Evolutionary conservation across 2,113 vertebrate genomes (phyloP).

Genomic region (Ranitomeya variabilis): DNA sequence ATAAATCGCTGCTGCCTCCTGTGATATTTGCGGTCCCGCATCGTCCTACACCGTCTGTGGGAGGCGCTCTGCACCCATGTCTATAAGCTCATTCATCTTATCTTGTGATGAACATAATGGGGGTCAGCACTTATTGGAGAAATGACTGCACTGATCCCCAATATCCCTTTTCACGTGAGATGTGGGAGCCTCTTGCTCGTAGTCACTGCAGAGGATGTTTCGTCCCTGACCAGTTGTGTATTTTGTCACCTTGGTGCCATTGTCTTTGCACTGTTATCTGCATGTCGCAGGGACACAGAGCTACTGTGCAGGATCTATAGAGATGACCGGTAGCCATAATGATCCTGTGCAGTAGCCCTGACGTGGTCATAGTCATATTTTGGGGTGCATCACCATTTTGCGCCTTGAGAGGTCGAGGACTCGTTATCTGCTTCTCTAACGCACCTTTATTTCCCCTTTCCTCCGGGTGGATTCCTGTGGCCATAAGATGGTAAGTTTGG

Average conservation of each 20-base stretch:
- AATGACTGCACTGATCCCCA: background rate
- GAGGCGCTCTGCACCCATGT: background rate
- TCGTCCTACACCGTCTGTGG: background rate
- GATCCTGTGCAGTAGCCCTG: background rate
- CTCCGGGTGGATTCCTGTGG: background rate
- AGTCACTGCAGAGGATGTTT: background rate
- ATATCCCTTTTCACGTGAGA: background rate
- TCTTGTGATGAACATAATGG: background rate
- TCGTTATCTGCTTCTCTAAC: background rate
- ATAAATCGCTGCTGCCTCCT: background rate
- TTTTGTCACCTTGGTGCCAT: background rate
- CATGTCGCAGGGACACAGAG: background rate
- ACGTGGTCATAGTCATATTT: background rate
- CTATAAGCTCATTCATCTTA: background rate
- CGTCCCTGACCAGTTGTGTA: background rate
- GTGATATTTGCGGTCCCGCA: background rate
- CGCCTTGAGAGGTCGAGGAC: background rate
- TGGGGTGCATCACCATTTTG: background rate
- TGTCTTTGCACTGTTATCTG: background rate
- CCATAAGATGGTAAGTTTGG: slow-evolving; percentile 16
- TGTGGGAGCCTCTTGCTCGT: background rate
- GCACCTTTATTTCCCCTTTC: background rate
- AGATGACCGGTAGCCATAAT: background rate
- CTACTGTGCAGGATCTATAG: background rate
- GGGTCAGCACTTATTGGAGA: background rate